Evolutionary conservation across 2,113 vertebrate species (phyloP).

Genomic region (Pampusana beccarii): DNA sequence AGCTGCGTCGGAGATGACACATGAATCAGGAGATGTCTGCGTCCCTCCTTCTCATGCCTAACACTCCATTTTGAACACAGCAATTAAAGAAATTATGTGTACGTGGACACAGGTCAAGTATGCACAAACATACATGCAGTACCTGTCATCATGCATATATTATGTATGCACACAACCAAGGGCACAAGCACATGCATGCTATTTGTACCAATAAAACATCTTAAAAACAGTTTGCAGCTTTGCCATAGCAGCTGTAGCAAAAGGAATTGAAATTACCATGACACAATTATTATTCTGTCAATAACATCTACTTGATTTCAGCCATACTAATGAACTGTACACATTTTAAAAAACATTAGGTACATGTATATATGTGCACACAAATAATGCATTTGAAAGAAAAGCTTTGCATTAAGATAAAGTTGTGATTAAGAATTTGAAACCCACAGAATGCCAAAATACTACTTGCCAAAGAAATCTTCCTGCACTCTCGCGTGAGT

Average conservation of each 20-base stretch:
- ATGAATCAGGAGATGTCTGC: neutral
- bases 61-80: rapidly evolving
- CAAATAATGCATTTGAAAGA: neutral
- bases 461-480: neutral
- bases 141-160: neutral
- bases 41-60: neutral
- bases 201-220: neutral
- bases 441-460: neutral
- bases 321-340: neutral
- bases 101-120: neutral
- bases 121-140: neutral
- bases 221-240: neutral
- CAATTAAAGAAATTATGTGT: neutral
- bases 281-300: neutral
- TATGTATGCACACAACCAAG: rapidly evolving
- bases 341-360: neutral
- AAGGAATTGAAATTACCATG: neutral
- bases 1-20: neutral
- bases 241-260: neutral
- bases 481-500: neutral
- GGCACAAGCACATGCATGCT: neutral
- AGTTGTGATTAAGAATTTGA: neutral
- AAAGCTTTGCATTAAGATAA: neutral
- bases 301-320: neutral
- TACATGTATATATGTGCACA: rapidly evolving